Evolutionary conservation across 2,797 vertebrate genomes (phyloP), one percentile per base, ranked within the genome.

Genomic region (Adrianichthys oophorus): DNA sequence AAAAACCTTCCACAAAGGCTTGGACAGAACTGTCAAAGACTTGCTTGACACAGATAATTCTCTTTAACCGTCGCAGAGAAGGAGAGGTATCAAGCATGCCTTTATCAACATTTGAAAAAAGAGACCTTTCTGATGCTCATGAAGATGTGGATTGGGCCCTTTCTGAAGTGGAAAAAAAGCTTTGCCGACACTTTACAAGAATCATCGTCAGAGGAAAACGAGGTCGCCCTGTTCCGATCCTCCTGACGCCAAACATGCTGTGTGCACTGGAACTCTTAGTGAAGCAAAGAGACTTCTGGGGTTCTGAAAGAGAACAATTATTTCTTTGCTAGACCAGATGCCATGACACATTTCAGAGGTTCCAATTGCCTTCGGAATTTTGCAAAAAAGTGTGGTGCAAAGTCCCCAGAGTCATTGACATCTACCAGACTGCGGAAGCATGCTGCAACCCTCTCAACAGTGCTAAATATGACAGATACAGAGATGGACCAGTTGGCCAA

Each of bases 71-170:
- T 1, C 52, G 37, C 5, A 57, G 68, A 7, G 61, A 68, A 53
- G 58, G 55, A 21, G 55, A 70, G 5, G 70, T 72, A 18, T 41
- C 41, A 6, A 58, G 57, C 23, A 76, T 72, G 69, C 54, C 62
- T 0, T 18, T 69, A 0, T 26, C 55, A 54, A 59, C 47, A 2
- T 83, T 74, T 72, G 41, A 47, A 4, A 65, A 70, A 43, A 65
- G 73, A 41, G 71, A 78, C 37, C 56, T 24, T 0, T 76, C 61
- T 58, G 52, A 66, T 43, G 66, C 12, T 0, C 63, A 68, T 15
- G 7, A 76, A 3, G 70, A 78, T 68, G 10, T 79, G 14, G 75
- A 75, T 52, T 82, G 73, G 72, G 70, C 62, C 8, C 75, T 82
- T 3, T 57, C 74, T 0, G 70, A 80, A 63, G 54, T 56, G 4